Percentiles rank a stretch among this genome's conserved stretches.
phyloP scores from a whole-genome alignment of 2,113 vertebrate species.

The Megalops atlanticus region DNA sequence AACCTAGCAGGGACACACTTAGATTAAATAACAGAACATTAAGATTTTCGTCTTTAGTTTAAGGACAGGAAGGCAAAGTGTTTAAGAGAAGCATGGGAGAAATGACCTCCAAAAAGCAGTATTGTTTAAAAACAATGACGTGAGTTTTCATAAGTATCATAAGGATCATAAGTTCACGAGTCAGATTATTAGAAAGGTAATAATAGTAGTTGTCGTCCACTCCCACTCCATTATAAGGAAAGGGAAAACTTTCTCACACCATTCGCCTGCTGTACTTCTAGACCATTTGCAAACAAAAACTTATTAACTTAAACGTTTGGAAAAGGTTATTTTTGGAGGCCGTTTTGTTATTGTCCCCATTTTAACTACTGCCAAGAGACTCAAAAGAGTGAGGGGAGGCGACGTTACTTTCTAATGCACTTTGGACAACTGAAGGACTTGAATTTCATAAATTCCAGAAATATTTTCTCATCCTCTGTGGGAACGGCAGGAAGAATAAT shows the following conservation, averaged over 20 bases:
- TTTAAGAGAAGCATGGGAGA: neutral
- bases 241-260: conserved; percentile 43
- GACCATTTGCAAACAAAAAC: conserved; percentile 50
- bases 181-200: conserved; percentile 33
- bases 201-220: conserved; percentile 32
- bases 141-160: too few species aligned
- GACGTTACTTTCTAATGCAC: conserved; percentile 32
- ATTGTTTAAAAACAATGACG: conserved; percentile 16
- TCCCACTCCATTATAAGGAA: conserved; percentile 20
- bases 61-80: neutral
- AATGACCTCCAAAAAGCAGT: neutral
- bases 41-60: conserved; percentile 12
- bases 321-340: conserved; percentile 64
- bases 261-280: conserved; percentile 33
- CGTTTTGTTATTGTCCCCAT: conserved; percentile 56
- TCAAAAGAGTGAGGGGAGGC: conserved; percentile 47
- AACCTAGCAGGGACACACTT: conserved; percentile 56
- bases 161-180: conserved; percentile 5
- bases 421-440: conserved; percentile 28
- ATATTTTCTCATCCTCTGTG: conserved; percentile 57
- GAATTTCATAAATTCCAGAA: conserved; percentile 56
- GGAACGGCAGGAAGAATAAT: conserved; percentile 47
- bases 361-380: conserved; percentile 53
- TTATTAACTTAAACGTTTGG: conserved; percentile 35
- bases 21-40: conserved; percentile 54